A percentile compares a stretch with the other conserved stretches of the same genome.
phyloP scores from a whole-genome alignment of 53 echinoderm and acorn worm species.

The Antedon mediterranea region DNA sequence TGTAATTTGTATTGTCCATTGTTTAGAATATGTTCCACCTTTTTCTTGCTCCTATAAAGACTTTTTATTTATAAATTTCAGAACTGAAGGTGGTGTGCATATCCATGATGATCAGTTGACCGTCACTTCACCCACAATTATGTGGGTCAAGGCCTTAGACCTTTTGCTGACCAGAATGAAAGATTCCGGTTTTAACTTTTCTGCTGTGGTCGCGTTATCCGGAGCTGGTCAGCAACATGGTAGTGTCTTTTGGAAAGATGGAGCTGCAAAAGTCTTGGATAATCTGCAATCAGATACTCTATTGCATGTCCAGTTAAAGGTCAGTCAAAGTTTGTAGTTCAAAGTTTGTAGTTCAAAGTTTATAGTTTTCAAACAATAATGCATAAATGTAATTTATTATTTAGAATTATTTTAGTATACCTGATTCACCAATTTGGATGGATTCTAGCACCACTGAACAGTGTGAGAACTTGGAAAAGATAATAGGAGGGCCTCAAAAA shows the following conservation, averaged over 20 bases:
- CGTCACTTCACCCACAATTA: conserved; percentile 82
- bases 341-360: too few species aligned
- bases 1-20: too few species aligned
- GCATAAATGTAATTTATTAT: not conserved
- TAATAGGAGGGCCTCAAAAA: conserved; percentile 58
- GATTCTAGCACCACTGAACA: conserved; percentile 82
- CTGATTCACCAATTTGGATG: conserved; percentile 93
- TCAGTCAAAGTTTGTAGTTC: conserved; percentile 27
- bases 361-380: not conserved
- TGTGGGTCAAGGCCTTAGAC: conserved; percentile 95
- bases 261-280: conserved; percentile 23
- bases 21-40: too few species aligned
- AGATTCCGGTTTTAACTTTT: conserved; percentile 58
- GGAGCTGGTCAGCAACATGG: conserved; percentile 99
- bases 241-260: conserved; percentile 78
- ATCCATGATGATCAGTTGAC: conserved; percentile 77
- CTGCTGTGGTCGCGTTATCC: conserved; percentile 61
- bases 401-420: conserved; percentile 58
- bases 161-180: conserved; percentile 66
- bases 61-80: too few species aligned
- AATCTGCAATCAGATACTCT: conserved; percentile 36
- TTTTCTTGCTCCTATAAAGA: too few species aligned
- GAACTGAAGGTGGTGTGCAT: conserved; percentile 84
- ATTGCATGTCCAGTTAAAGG: conserved; percentile 63
- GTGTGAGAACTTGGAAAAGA: conserved; percentile 53